phyloP scores from a whole-genome alignment of 1,140 invertebrate genomes.

The Tribolium madens region DNA sequence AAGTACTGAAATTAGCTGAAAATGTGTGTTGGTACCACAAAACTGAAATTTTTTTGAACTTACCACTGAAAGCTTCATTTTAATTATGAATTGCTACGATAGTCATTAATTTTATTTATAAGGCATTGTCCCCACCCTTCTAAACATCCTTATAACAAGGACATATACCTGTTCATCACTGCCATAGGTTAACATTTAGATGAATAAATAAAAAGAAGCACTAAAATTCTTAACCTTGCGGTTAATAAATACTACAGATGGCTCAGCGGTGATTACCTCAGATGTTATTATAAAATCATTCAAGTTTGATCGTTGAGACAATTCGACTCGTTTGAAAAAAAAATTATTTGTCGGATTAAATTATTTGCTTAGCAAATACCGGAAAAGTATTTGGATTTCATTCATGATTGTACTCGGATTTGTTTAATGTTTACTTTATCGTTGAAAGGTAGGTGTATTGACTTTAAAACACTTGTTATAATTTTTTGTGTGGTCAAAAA shows the following conservation, averaged over 20 bases:
- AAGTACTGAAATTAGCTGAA: not conserved
- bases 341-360: not conserved
- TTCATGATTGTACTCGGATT: too few species aligned
- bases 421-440: too few species aligned
- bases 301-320: not conserved
- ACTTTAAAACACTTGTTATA: too few species aligned
- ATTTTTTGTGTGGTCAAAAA: too few species aligned
- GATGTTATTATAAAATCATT: slow-evolving; percentile 20
- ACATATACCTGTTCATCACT: not conserved
- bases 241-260: not conserved
- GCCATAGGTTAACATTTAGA: slow-evolving; percentile 37
- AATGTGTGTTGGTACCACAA: not conserved
- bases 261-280: not conserved
- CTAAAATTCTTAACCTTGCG: slow-evolving; percentile 40
- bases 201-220: slow-evolving; percentile 30
- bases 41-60: not conserved
- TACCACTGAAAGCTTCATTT: slow-evolving; percentile 22
- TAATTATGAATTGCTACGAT: not conserved
- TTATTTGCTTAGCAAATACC: not conserved
- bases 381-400: not conserved
- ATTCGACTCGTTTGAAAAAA: not conserved
- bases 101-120: slow-evolving; percentile 40
- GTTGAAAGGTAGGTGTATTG: too few species aligned
- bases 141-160: slow-evolving; percentile 45
- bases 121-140: slow-evolving; percentile 22